Conservation (phyloP, 2,797 vertebrate species). For the Pseudochirops cupreus region DNA sequence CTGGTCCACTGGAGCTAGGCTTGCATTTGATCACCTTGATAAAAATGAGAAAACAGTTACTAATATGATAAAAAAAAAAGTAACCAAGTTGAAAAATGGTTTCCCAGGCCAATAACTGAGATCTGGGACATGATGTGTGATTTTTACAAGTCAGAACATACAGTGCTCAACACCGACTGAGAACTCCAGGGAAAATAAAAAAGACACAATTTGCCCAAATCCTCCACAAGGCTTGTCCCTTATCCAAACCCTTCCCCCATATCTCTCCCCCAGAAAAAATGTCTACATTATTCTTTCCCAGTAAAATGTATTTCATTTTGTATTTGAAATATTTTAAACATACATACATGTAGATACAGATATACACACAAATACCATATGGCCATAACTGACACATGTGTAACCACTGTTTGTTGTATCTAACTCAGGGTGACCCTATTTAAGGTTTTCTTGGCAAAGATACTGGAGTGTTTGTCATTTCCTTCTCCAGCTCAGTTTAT, state of each 20-base stretch:
- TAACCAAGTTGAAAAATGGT: not conserved
- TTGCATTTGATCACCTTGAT: not conserved
- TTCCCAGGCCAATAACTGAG: slow-evolving; percentile 18
- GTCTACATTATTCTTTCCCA: not conserved
- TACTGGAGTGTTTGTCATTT: not conserved
- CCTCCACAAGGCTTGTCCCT: not conserved
- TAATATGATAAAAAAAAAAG: not conserved
- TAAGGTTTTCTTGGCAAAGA: not conserved
- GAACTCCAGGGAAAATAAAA: slow-evolving; percentile 40
- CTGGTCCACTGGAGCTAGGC: not conserved
- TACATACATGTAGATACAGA: not conserved
- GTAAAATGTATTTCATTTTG: slow-evolving; percentile 20
- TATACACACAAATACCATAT: not conserved
- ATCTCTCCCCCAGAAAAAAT: not conserved
- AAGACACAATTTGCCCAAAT: not conserved
- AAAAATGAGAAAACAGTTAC: not conserved
- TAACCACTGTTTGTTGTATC: not conserved
- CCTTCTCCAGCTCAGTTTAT: not conserved
- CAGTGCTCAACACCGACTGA: not conserved
- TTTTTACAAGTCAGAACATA: slow-evolving; percentile 28
- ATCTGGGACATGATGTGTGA: not conserved
- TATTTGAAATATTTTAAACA: not conserved
- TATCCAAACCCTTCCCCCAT: not conserved
- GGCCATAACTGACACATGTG: not conserved
- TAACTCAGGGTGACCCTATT: not conserved